Evolutionary conservation across 2,888 invertebrate genomes (phyloP), one percentile per base, ranked within the genome.

Genomic region (Polia nebulosa): DNA sequence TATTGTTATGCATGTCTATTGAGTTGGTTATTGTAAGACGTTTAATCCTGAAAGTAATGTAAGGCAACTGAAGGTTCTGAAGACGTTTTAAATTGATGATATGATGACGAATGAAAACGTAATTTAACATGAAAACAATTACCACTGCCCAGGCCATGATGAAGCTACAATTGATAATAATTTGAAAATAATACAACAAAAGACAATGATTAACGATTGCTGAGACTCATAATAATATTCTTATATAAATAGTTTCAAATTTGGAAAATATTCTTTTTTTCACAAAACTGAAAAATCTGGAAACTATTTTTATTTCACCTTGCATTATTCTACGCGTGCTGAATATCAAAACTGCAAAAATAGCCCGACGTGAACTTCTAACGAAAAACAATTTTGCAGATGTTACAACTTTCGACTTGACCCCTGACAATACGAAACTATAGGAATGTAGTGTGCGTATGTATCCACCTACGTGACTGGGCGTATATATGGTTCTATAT

Each of bases 401-500:
- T 69, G 70, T 78, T 59, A 70, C 67, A 60, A 68, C 59, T 82
- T 77, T 53, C 57, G 58, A 62, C 66, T 62, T 76, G 73, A 76
- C 70, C 83, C 80, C 67, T 77, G 66, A 65, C 65, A 64, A 80
- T 66, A 66, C 34, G 57, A 69, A 75, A 55, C 55, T 64, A 58
- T 67, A 49, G 47, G 36, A 58, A 49, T 29, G 29, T 64, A 61
- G 39, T 52, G 32, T 59, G 61, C 49, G 52, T 79, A 62, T 56
- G 51, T 59, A 56, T 59, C 60, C 57, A 75, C 63, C 64, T 84
- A 87, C 89, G 87, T 87, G 88, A 89, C 76, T 81, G 85, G 90
- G 90, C 86, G 89, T 89, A 78, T 80, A 67, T 61, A 78, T 66
- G 66, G 56, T 52, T 80, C 82, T 85, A 78, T 86, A 85, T 87